Evolutionary conservation across 2,888 invertebrate species (phyloP), one percentile per base, ranked within the genome.

Genomic region (Heliconius ethilla): DNA sequence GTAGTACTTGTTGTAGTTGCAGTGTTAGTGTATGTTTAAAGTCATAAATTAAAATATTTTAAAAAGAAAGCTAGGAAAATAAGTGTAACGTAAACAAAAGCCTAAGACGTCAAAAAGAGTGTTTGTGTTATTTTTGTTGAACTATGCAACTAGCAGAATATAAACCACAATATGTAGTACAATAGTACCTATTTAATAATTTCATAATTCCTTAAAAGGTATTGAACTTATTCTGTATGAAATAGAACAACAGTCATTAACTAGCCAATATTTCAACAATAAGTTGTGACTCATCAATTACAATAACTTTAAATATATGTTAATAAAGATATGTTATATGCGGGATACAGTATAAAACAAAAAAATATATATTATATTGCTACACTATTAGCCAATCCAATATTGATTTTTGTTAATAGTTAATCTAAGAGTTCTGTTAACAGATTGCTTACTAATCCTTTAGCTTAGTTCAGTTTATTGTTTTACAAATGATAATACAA

Each of bases 1-100:
- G 94, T 94, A 84, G 83, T 82, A 79, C 77, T 79, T 83, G 82
- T 87, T n/a, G n/a, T n/a, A n/a, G n/a, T n/a, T n/a, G 81, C 82
- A 81, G 85, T 86, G 84, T 75, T 81, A 80, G 80, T 82, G 78
- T 77, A 77, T 83, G 77, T 83, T 82, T 78, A 75, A 33, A 75
- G n/a, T 78, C 25, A 25, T n/a, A 69, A 69, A 29, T 67, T 37
- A 66, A 75, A 27, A 75, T 81, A 72, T 82, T 70, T 27, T 40
- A 67, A 73, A 63, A 65, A 45, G 67, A 75, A 63, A 65, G 22
- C 82, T 77, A 77, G 79, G 4, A 6, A 13, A 67, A 77, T n/a
- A 15, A 40, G 40, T n/a, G 25, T 27, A 29, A 67, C 10, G 59
- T 67, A 79, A 51, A 51, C 51, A 70, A 70, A 22, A 37, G 13